A percentile compares a stretch with the other conserved stretches of the same genome.
These are phyloP conservation scores for Grus americana DNA, from an alignment of 2,113 vertebrate genomes.

Conservation along the genomic window DNA sequence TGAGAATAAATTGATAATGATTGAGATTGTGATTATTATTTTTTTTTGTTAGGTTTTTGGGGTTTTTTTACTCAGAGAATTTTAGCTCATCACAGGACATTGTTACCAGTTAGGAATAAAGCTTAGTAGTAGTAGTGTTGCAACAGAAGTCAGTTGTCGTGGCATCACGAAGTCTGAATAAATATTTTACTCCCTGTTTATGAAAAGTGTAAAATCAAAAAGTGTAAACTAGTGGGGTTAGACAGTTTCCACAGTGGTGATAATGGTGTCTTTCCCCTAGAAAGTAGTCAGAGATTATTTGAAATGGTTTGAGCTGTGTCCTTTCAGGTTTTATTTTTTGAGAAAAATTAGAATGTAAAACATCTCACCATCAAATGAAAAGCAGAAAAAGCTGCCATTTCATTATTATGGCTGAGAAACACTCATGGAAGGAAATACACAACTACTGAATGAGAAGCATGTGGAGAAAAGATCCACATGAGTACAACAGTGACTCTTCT, in stretches of 20 bases:
- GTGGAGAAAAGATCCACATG: neutral
- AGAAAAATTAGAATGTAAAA: neutral
- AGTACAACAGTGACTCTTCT: neutral
- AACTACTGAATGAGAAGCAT: neutral
- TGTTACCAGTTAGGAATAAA: neutral
- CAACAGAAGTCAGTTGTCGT: neutral
- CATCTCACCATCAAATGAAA: neutral
- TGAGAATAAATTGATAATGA: neutral
- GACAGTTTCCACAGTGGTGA: neutral
- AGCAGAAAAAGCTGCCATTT: neutral
- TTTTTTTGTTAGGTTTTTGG: neutral
- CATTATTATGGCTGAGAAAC: neutral
- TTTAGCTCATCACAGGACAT: neutral
- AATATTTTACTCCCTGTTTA: neutral
- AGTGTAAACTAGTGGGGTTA: neutral
- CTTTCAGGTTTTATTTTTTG: neutral
- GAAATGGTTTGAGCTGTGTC: neutral
- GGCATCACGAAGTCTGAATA: neutral
- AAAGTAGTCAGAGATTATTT: neutral
- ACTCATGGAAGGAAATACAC: neutral
- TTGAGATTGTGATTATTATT: neutral
- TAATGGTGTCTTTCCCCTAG: neutral
- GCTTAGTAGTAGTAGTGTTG: neutral
- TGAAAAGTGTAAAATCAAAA: neutral
- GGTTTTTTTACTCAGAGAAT: neutral